phyloP scores from a whole-genome alignment of 2,888 invertebrate species.

The Tubiluchus corallicola region DNA sequence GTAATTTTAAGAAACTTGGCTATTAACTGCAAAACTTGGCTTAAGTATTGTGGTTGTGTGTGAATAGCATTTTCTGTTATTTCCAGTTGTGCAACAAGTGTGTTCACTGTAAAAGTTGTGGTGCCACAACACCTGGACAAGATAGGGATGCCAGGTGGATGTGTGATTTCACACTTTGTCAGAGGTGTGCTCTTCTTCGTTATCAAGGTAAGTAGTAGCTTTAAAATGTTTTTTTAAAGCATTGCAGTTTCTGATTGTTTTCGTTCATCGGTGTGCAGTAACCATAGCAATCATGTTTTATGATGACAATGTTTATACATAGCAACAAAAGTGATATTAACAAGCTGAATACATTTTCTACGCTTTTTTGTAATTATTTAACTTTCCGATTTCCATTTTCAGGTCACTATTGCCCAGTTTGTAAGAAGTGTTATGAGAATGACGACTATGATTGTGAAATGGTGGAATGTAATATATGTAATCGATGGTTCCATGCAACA shows the following conservation, averaged over 20 bases:
- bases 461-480: conserved; percentile 83
- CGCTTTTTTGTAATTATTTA: too few species aligned
- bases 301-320: too few species aligned
- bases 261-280: too few species aligned
- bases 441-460: conserved; percentile 81
- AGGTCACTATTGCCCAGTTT: conserved; percentile 67
- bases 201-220: conserved; percentile 46
- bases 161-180: conserved; percentile 56
- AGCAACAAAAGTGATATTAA: too few species aligned
- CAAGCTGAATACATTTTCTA: too few species aligned
- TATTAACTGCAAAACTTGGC: too few species aligned
- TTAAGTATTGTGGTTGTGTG: too few species aligned
- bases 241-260: conserved; percentile 5
- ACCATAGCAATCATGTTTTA: too few species aligned
- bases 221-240: conserved; percentile 5
- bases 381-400: conserved; percentile 10
- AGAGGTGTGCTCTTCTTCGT: conserved; percentile 61
- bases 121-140: conserved; percentile 36
- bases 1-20: too few species aligned
- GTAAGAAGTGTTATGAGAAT: conserved; percentile 75
- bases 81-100: conserved; percentile 40
- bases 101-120: conserved; percentile 73
- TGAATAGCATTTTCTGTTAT: conserved; percentile 8
- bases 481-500: conserved; percentile 76
- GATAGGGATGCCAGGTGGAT: conserved; percentile 26